Percentiles rank a stretch among this genome's conserved stretches.
These are phyloP conservation scores for Sebastiscus albofasciatus DNA, from an alignment of 2,797 vertebrate species.

Conservation along the genomic window DNA sequence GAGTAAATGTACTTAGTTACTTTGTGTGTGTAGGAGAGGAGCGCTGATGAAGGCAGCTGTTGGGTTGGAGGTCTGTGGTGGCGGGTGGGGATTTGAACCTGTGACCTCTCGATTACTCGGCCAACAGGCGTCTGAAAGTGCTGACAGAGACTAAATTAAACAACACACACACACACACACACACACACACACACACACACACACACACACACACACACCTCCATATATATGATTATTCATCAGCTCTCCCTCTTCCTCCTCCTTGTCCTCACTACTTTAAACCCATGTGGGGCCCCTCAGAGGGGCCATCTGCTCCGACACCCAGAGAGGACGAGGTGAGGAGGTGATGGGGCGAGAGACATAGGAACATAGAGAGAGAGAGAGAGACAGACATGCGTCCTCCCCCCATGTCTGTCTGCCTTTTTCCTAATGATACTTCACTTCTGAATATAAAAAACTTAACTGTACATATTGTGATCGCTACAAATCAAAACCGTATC, in stretches of 20 bases:
- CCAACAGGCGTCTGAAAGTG: neutral
- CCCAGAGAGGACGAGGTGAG: neutral
- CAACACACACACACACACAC: constrained; percentile 11
- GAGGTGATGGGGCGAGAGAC: neutral
- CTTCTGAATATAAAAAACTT: neutral
- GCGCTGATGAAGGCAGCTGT: constrained; percentile 5
- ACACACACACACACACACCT: neutral
- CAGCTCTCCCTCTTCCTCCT: neutral
- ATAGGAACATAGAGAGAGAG: neutral
- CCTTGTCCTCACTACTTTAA: neutral
- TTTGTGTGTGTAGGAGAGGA: neutral
- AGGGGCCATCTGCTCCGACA: constrained; percentile 23
- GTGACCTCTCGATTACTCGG: constrained; percentile 6
- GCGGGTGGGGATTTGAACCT: constrained; percentile 3
- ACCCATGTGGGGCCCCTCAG: constrained; percentile 20
- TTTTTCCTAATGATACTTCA: neutral
- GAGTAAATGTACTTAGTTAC: neutral
- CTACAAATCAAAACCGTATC: neutral
- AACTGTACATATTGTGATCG: neutral
- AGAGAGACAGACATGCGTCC: neutral
- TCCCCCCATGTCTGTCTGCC: neutral
- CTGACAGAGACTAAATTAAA: constrained; percentile 1
- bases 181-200: neutral
- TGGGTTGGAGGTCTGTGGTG: neutral
- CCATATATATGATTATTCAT: constrained; percentile 9